Conservation (phyloP, 1,140 invertebrate species). For the Ostrea denselamellosa region DNA sequence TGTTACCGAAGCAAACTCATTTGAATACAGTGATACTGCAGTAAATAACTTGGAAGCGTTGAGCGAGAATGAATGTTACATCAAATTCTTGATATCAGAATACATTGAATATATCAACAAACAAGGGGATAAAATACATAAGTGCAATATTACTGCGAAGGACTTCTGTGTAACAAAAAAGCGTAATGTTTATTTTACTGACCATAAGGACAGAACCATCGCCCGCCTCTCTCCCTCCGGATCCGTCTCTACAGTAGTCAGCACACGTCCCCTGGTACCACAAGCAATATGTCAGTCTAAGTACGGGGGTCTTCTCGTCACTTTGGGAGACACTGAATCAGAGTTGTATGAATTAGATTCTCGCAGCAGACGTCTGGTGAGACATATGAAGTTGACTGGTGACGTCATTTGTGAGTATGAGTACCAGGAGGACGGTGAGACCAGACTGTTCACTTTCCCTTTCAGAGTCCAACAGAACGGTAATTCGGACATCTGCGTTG, state of each 20-base stretch:
- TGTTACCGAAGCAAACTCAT: background rate
- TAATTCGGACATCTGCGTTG: constrained; percentile 9
- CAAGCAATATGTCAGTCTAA: background rate
- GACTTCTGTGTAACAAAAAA: background rate
- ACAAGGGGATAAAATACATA: background rate
- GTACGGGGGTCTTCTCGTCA: background rate
- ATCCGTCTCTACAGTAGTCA: background rate
- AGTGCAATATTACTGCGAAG: background rate
- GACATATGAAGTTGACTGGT: background rate
- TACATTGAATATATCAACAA: background rate
- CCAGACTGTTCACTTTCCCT: constrained; percentile 22
- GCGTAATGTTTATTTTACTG: background rate
- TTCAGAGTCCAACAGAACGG: background rate
- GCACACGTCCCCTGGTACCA: background rate
- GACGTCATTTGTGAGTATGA: too few relatives aligned
- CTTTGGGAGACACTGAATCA: background rate
- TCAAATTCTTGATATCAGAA: background rate
- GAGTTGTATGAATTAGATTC: background rate
- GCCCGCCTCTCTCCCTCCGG: background rate
- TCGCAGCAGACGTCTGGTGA: constrained; percentile 9
- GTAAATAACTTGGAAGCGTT: background rate
- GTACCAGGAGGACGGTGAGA: background rate
- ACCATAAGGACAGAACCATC: background rate
- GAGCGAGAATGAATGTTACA: background rate
- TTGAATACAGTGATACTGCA: background rate